Conservation (phyloP, 2,888 invertebrate species). For the Antitype chi region DNA sequence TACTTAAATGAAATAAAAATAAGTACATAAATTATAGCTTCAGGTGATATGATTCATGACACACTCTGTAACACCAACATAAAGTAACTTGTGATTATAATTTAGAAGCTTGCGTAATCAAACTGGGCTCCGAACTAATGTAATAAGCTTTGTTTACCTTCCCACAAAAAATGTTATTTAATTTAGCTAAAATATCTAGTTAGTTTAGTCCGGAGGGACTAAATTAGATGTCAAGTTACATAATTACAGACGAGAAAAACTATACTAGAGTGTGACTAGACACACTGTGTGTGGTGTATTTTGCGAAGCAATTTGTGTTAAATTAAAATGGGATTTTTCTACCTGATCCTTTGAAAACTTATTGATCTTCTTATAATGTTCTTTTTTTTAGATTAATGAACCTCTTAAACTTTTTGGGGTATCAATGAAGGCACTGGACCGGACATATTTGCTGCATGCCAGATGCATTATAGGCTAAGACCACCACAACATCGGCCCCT, state of each 20-base stretch:
- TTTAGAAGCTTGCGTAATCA: slow-evolving; percentile 22
- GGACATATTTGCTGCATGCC: no score
- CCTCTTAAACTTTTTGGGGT: not conserved
- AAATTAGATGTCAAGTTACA: slow-evolving; percentile 38
- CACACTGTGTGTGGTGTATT: not conserved
- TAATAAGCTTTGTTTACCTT: slow-evolving; percentile 27
- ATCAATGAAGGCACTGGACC: no score
- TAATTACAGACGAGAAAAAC: slow-evolving; percentile 26
- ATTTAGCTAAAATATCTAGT: slow-evolving; percentile 42
- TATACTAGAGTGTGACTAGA: not conserved
- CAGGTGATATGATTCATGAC: not conserved
- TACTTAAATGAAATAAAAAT: not conserved
- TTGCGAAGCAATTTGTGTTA: not conserved
- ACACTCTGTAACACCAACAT: not conserved
- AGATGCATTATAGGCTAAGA: no score
- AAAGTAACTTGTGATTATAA: slow-evolving; percentile 15
- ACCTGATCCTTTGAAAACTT: not conserved
- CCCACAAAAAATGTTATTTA: slow-evolving; percentile 39
- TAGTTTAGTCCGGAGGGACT: slow-evolving; percentile 9
- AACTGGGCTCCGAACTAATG: slow-evolving; percentile 7
- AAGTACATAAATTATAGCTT: not conserved
- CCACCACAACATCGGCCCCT: no score
- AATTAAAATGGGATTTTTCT: not conserved
- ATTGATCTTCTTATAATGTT: not conserved
- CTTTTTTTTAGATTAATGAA: not conserved